These are phyloP conservation scores for Muscicapa comitata DNA, from an alignment of 2,797 vertebrate species.

Conservation along the genomic window DNA sequence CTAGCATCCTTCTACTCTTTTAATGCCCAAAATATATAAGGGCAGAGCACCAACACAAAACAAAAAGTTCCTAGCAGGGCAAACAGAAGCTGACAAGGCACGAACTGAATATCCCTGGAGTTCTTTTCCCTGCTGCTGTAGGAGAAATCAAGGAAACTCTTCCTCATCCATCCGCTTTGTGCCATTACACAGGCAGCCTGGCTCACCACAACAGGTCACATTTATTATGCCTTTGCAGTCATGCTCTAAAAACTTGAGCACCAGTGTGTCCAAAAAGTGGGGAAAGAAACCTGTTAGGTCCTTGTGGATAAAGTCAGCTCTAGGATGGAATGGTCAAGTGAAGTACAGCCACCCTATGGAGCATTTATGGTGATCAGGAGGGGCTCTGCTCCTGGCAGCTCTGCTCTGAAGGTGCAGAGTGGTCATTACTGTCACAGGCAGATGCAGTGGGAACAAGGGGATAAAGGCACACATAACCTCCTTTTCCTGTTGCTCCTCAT, in stretches of 20 bases:
- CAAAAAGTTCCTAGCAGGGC: neutral
- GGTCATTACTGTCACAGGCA: neutral
- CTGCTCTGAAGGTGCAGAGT: neutral
- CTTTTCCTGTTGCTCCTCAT: neutral
- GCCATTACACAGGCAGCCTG: neutral
- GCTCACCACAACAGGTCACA: neutral
- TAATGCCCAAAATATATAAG: neutral
- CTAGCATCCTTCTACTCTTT: neutral
- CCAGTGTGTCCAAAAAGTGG: neutral
- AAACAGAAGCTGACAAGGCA: neutral
- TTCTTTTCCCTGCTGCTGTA: neutral
- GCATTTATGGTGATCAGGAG: fast-evolving
- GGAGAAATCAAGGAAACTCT: neutral
- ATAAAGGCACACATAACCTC: neutral
- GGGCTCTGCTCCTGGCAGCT: neutral
- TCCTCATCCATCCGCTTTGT: neutral
- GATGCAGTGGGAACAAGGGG: neutral
- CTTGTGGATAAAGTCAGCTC: neutral
- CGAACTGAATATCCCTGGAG: neutral
- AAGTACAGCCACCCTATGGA: neutral
- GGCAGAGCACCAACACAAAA: neutral
- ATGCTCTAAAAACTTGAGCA: neutral
- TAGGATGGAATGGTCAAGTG: neutral
- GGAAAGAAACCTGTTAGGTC: neutral
- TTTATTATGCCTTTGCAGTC: neutral